Evolutionary conservation across 2,797 vertebrate species (phyloP), one percentile per base, ranked within the genome.

Genomic region (Hippopotamyrus pictus): DNA sequence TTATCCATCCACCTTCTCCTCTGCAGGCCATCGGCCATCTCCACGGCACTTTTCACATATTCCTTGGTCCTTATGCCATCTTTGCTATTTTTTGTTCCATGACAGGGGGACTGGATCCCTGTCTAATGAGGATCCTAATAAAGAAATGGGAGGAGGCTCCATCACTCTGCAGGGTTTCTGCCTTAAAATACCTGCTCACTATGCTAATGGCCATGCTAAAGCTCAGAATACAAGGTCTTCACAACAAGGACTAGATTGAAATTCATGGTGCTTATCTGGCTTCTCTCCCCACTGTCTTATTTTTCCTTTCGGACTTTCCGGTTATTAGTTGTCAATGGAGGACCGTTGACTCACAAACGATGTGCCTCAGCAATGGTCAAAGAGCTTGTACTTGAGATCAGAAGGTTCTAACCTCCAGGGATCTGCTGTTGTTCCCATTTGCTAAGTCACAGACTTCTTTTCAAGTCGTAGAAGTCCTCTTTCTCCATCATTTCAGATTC

Each of bases 71-170:
- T 41, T 41, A 57, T 54, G 46, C 88, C 46, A 54, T 73, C 25
- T 73, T 50, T 89, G 84, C 89, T 76, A 50, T 50, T 33, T 57
- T 89, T 90, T 90, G 89, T 51, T 44, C 57, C 59, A 44, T 89
- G 91, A 90, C 89, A 76, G 86, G 53, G 79, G 86, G 87, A 73
- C 87, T 44, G 73, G 79, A 83, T 84, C 59, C 73, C 79, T 91
- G 87, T 91, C 62, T 92, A 92, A 91, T 89, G 89, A 90, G 91
- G 62, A 87, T 48, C 73, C 76, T 90, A 89, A 91, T 91, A 89
- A 89, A 85, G 29, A n/a, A 82, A 87, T 73, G 53, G 54, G 65
- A 12, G 88, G 41, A 87, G 57, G 62, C 87, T 86, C 5, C 62
- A 88, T 89, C 90, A 76, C 90, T 76, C 88, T 86, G 86, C 89